A percentile compares a stretch with the other conserved stretches of the same genome.
These are phyloP conservation scores for Poeciliopsis turneri DNA, from an alignment of 2,797 vertebrate genomes.

Conservation along the genomic window DNA sequence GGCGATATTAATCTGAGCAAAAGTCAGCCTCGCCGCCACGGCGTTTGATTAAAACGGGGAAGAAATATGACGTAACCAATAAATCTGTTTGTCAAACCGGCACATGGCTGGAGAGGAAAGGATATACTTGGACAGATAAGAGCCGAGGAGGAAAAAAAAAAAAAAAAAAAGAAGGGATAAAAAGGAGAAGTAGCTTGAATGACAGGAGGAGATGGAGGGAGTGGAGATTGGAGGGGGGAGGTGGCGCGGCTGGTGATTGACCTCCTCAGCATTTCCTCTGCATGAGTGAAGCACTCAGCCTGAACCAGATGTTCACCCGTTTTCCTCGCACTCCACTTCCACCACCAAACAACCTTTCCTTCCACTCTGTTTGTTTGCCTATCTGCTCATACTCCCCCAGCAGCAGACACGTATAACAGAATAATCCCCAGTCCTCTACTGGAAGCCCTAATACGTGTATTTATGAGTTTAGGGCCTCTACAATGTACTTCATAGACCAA, in stretches of 20 bases:
- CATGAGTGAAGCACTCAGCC: conserved; percentile 66
- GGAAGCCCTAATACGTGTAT: conserved; percentile 27
- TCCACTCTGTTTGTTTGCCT: conserved; percentile 25
- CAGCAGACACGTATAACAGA: conserved; percentile 45
- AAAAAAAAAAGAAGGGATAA: not conserved
- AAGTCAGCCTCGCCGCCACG: conserved; percentile 76
- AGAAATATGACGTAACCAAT: conserved; percentile 85
- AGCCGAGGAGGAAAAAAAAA: conserved; percentile 10
- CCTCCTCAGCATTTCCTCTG: conserved; percentile 74
- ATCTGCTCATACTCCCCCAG: conserved; percentile 39
- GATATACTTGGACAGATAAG: conserved; percentile 58
- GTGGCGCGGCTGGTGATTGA: conserved; percentile 54
- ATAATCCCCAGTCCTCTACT: conserved; percentile 44
- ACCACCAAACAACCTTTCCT: conserved; percentile 35
- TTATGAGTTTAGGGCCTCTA: conserved; percentile 27
- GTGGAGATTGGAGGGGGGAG: conserved; percentile 9
- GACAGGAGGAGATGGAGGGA: conserved; percentile 34
- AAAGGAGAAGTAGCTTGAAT: conserved; percentile 37
- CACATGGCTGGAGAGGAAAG: conserved; percentile 63
- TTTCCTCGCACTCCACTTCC: conserved; percentile 50
- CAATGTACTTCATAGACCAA: conserved; percentile 26
- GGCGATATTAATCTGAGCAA: conserved; percentile 84
- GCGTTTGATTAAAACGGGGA: conserved; percentile 85
- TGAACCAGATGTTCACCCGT: conserved; percentile 72
- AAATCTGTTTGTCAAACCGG: conserved; percentile 84